A percentile compares a stretch with the other conserved stretches of the same genome.
These are phyloP conservation scores for Agrotis puta DNA, from an alignment of 2,888 invertebrate species.

Conservation along the genomic window DNA sequence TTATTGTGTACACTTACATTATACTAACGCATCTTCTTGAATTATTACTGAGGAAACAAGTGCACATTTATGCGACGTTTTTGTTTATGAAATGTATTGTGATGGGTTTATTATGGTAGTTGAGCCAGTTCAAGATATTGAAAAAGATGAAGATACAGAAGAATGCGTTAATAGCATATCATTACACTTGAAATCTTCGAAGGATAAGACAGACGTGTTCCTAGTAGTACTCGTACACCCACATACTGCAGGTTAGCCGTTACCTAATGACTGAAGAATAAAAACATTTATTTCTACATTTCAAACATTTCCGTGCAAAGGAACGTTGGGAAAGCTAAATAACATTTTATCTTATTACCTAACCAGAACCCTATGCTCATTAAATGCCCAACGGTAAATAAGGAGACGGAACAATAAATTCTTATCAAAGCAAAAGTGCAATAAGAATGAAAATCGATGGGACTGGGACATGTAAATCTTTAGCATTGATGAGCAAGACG, in stretches of 20 bases:
- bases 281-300: no score
- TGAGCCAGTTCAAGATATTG: conserved; percentile 4
- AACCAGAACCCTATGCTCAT: no score
- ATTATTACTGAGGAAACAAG: conserved; percentile 36
- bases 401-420: neutral
- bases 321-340: no score
- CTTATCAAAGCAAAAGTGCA: neutral
- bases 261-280: no score
- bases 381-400: neutral
- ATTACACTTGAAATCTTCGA: no score
- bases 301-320: no score
- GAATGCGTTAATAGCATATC: no score
- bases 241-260: no score
- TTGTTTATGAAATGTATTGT: conserved; percentile 29
- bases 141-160: neutral
- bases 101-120: conserved; percentile 33
- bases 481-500: neutral
- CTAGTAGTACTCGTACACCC: no score
- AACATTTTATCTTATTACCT: no score
- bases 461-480: neutral
- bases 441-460: neutral
- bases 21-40: conserved; percentile 54
- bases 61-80: conserved; percentile 38
- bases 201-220: no score
- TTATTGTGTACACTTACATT: conserved; percentile 62